These are phyloP conservation scores for Pachyrhynchus sulphureomaculatus DNA, from an alignment of 1,140 invertebrate genomes.

Conservation along the genomic window DNA sequence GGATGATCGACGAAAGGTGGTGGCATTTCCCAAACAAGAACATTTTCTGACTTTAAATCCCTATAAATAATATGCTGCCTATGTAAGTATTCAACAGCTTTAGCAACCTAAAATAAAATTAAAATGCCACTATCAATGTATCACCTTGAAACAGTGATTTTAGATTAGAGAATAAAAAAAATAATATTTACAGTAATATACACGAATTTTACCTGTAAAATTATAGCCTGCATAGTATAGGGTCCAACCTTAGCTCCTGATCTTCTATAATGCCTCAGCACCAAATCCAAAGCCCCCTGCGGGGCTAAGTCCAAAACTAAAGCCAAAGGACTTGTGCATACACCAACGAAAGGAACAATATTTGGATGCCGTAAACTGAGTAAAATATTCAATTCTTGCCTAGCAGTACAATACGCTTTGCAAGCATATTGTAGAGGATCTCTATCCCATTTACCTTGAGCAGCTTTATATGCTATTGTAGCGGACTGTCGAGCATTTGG, in stretches of 20 bases:
- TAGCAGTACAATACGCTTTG: constrained; percentile 91
- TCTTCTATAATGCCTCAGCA: constrained; percentile 78
- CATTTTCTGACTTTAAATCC: constrained; percentile 98
- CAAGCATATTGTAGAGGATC: constrained; percentile 89
- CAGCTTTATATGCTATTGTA: constrained; percentile 75
- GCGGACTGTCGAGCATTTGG: constrained; percentile 71
- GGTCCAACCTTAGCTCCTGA: constrained; percentile 79
- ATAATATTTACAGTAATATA: neutral
- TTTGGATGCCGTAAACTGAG: constrained; percentile 83
- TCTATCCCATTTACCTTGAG: constrained; percentile 85
- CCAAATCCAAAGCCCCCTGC: constrained; percentile 81
- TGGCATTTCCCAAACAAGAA: constrained; percentile 94
- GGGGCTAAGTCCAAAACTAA: constrained; percentile 90
- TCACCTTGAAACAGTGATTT: too few species aligned
- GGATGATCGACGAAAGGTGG: constrained; percentile 66
- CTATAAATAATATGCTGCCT: constrained; percentile 91
- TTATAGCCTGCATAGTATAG: constrained; percentile 79
- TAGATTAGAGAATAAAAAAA: too few species aligned
- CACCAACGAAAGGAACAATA: constrained; percentile 89
- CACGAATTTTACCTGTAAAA: constrained; percentile 67
- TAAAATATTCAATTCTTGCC: constrained; percentile 92
- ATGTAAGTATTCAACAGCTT: constrained; percentile 95
- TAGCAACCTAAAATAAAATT: constrained; percentile 65
- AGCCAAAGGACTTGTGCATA: constrained; percentile 85
- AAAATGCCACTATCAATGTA: too few species aligned